These are phyloP conservation scores for Antennarius maculatus DNA, from an alignment of 2,797 vertebrate genomes.

Conservation along the genomic window DNA sequence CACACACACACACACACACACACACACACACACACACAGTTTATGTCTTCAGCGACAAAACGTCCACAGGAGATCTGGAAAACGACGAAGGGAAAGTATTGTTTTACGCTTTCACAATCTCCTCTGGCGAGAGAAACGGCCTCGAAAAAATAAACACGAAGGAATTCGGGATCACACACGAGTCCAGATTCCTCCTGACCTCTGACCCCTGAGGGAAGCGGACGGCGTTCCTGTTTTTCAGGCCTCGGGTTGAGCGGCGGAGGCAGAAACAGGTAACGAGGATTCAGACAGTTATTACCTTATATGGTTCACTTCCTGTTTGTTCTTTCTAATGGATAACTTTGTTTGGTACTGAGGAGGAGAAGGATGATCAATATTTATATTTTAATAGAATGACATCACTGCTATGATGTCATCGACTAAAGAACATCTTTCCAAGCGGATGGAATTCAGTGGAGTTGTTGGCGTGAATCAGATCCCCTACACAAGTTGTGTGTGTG, in stretches of 20 bases:
- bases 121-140: conserved; percentile 41
- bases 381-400: too few species aligned
- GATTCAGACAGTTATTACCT: conserved; percentile 23
- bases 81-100: conserved; percentile 58
- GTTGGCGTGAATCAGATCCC: too few species aligned
- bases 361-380: too few species aligned
- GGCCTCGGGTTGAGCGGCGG: conserved; percentile 44
- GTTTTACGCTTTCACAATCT: conserved; percentile 73
- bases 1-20: not conserved
- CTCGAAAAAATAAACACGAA: conserved; percentile 78
- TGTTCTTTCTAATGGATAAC: too few species aligned
- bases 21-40: not conserved
- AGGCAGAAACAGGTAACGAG: conserved; percentile 12
- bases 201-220: conserved; percentile 70
- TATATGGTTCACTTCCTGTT: too few species aligned
- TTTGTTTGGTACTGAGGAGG: too few species aligned
- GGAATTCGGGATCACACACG: conserved; percentile 78
- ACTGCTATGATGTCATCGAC: too few species aligned
- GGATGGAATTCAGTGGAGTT: too few species aligned
- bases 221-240: conserved; percentile 77
- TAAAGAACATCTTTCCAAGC: too few species aligned
- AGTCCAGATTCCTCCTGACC: conserved; percentile 76
- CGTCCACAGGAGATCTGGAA: conserved; percentile 30
- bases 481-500: too few species aligned
- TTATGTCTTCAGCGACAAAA: conserved; percentile 31